Percentiles rank a stretch among this genome's conserved stretches.
Conservation (phyloP, 1,140 invertebrate genomes). For the Psilanteris sp. region DNA sequence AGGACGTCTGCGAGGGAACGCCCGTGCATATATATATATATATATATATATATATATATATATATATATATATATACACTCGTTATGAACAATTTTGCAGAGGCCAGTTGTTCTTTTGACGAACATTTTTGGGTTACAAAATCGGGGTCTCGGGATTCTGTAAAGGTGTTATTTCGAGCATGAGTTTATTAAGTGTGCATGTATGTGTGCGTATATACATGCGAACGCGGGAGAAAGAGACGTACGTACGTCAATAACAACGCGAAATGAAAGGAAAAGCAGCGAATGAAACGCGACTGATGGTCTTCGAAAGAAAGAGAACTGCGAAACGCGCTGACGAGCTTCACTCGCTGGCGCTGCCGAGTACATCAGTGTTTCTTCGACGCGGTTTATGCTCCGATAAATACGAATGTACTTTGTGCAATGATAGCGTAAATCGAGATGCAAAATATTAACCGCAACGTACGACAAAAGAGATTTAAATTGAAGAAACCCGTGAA, state of each 20-base stretch:
- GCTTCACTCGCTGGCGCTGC: conserved; percentile 32
- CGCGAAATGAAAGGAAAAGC: conserved; percentile 47
- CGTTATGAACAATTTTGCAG: not conserved
- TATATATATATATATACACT: too few species aligned
- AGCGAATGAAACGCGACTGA: conserved; percentile 30
- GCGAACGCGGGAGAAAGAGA: conserved; percentile 24
- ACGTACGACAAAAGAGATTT: conserved; percentile 27
- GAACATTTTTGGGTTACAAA: conserved; percentile 25
- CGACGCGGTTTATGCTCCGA: conserved; percentile 46
- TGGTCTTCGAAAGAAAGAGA: conserved; percentile 43
- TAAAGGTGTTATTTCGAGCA: conserved; percentile 52
- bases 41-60: too few species aligned
- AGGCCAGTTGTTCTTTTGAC: conserved; percentile 19
- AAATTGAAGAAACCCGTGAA: conserved; percentile 15
- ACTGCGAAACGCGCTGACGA: conserved; percentile 27
- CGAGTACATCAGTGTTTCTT: conserved; percentile 40
- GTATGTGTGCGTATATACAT: too few species aligned
- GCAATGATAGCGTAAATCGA: conserved; percentile 44
- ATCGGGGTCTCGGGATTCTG: conserved; percentile 18
- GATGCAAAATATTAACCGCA: conserved; percentile 34
- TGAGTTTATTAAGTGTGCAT: conserved; percentile 55
- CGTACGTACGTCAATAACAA: conserved; percentile 35
- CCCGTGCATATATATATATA: too few species aligned
- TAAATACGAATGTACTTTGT: conserved; percentile 52
- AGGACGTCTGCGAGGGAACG: too few species aligned